Percentiles rank a stretch among this genome's conserved stretches.
phyloP scores from a whole-genome alignment of 2,888 invertebrate genomes.

The Phortica okadai region DNA sequence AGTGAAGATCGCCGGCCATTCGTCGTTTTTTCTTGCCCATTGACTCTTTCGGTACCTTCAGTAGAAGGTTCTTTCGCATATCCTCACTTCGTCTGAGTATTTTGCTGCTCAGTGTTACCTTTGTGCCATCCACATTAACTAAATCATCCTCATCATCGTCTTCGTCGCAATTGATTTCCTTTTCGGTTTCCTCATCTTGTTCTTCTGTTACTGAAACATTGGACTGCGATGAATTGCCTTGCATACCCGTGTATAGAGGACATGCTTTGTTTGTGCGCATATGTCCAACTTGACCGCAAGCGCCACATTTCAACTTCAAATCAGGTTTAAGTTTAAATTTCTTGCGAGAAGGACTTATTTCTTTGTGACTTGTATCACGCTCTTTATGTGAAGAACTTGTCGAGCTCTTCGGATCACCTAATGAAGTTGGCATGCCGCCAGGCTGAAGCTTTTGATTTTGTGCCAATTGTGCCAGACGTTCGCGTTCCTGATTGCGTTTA shows the following conservation, averaged over 20 bases:
- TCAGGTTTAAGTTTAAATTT: slow-evolving; percentile 93
- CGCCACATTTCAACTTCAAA: slow-evolving; percentile 95
- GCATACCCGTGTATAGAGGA: slow-evolving; percentile 89
- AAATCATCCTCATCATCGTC: slow-evolving; percentile 89
- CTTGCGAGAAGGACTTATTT: slow-evolving; percentile 83
- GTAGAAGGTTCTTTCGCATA: slow-evolving; percentile 77
- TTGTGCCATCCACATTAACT: slow-evolving; percentile 96
- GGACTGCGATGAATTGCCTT: slow-evolving; percentile 80
- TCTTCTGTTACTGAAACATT: slow-evolving; percentile 87
- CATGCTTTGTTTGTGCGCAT: slow-evolving; percentile 96
- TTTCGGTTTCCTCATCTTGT: slow-evolving; percentile 89
- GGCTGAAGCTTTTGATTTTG: slow-evolving; percentile 75
- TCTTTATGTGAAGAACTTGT: slow-evolving; percentile 72
- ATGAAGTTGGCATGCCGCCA: slow-evolving; percentile 75
- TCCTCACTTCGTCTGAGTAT: slow-evolving; percentile 89
- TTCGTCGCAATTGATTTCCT: slow-evolving; percentile 78
- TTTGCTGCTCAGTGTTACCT: slow-evolving; percentile 92
- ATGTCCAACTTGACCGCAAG: slow-evolving; percentile 86
- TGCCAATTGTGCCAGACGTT: slow-evolving; percentile 79
- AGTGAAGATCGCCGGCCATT: slow-evolving; percentile 83
- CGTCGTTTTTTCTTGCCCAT: slow-evolving; percentile 82
- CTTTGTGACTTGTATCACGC: slow-evolving; percentile 76
- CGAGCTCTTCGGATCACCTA: slow-evolving; percentile 75
- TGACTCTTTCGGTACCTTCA: slow-evolving; percentile 87
- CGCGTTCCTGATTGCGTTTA: slow-evolving; percentile 94